A percentile compares a stretch with the other conserved stretches of the same genome.
Conservation (phyloP, 2,888 invertebrate species). For the Phaonia tiefii region DNA sequence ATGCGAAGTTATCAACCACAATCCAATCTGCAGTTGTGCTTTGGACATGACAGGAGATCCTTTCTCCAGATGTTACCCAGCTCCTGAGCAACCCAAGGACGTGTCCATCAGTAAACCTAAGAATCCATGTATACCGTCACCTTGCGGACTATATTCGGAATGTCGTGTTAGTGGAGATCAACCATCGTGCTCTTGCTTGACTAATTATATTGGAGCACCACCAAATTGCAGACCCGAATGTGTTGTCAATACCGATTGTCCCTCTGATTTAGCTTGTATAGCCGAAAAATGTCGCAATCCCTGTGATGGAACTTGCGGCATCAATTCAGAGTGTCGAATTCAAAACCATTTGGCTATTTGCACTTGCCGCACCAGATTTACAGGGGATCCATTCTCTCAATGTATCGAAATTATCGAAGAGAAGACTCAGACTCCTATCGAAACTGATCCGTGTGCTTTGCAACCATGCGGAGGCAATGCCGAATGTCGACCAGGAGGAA, state of each 20-base stretch:
- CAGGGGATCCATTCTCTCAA: slow-evolving; percentile 86
- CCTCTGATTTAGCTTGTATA: slow-evolving; percentile 85
- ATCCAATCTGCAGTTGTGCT: slow-evolving; percentile 90
- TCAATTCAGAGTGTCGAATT: slow-evolving; percentile 86
- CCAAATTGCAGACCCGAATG: slow-evolving; percentile 86
- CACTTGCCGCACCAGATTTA: slow-evolving; percentile 83
- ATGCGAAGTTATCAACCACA: slow-evolving; percentile 90
- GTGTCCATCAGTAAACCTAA: slow-evolving; percentile 72
- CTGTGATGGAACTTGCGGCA: slow-evolving; percentile 87
- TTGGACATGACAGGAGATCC: slow-evolving; percentile 89
- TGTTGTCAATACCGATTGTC: slow-evolving; percentile 84
- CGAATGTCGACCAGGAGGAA: slow-evolving; percentile 85
- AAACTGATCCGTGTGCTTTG: slow-evolving; percentile 86
- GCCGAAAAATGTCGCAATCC: slow-evolving; percentile 87
- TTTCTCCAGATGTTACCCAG: slow-evolving; percentile 86
- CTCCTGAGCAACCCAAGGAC: slow-evolving; percentile 71
- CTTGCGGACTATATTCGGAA: slow-evolving; percentile 87
- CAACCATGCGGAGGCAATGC: slow-evolving; percentile 90
- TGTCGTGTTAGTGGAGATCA: slow-evolving; percentile 84
- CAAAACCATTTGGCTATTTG: slow-evolving; percentile 88
- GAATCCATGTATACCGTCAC: slow-evolving; percentile 87
- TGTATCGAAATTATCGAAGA: slow-evolving; percentile 81
- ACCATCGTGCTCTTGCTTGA: slow-evolving; percentile 85
- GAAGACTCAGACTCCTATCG: slow-evolving; percentile 80
- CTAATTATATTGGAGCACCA: slow-evolving; percentile 85